Base-by-base conservation (phyloP, 1,140 invertebrate species). In the Camponotus floridanus region DNA sequence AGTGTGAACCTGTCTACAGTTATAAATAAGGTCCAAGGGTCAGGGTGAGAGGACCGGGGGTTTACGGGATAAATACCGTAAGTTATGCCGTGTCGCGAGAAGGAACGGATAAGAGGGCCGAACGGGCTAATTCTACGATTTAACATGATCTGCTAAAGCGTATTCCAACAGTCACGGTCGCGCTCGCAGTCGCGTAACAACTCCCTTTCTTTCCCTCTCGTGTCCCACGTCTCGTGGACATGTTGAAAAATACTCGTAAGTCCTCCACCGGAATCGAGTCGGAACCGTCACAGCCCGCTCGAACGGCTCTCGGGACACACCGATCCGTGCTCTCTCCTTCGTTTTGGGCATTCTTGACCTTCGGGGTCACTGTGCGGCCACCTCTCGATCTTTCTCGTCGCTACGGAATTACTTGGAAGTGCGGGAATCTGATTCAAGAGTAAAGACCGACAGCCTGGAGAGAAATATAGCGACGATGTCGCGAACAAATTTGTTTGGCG, bases 21-120 rank as follows among this genome's bases (percentile, higher is more conserved):
- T 93, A 92, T 94, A 93, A 94, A 93, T 93, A 93, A 93, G 88
- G 86, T 80, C 88, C 87, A 61, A 86, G 88, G 92, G 92, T 92
- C 92, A 93, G 88, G 73, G 83, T 74, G 87, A 91, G n/a, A 59
- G 88, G 92, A 89, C 76, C 93, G 89, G 88, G 70, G 42, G 42
- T 92, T 92, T 91, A 92, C 87, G 91, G 89, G 92, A 92, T 92
- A 92, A 93, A 94, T 94, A 90, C 88, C 89, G 86, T 93, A 92
- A 94, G 92, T 93, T 93, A 94, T 92, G 90, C 87, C 80, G 55
- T 21, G 31, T 76, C 45, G 78, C 83, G 57, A 76, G 59, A 64
- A 78, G 55, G 64, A 65, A 76, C 64, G 71, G 26, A 21, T 64
- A 48, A 64, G 74, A 31, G 64, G 81, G 87, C 79, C 85, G 85